phyloP scores from a whole-genome alignment of 2,888 invertebrate genomes.

The Dasypolia templi region DNA sequence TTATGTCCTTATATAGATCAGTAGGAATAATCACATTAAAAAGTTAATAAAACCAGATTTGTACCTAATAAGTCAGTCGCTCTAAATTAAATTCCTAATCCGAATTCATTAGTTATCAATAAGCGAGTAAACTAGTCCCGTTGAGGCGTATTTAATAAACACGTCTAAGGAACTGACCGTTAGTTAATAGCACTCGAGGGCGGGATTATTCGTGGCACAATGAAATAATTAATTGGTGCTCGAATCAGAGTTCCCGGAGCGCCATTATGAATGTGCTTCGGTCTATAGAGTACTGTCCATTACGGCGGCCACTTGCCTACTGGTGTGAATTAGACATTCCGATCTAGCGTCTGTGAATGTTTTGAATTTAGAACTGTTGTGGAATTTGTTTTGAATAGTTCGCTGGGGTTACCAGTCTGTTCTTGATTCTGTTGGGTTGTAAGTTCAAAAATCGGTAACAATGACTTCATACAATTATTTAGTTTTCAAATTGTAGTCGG shows the following conservation, averaged over 20 bases:
- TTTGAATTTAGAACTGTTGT: constrained; percentile 72
- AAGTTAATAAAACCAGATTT: constrained; percentile 28
- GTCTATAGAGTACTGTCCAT: constrained; percentile 81
- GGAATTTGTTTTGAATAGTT: constrained; percentile 61
- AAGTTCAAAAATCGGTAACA: background rate
- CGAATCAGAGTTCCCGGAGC: constrained; percentile 82
- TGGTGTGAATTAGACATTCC: constrained; percentile 81
- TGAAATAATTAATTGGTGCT: constrained; percentile 90
- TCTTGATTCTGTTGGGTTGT: constrained; percentile 21
- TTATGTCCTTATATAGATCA: constrained; percentile 39
- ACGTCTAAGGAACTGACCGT: constrained; percentile 88
- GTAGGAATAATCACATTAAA: constrained; percentile 40
- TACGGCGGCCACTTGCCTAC: constrained; percentile 82
- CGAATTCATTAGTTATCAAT: constrained; percentile 62
- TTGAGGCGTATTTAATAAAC: constrained; percentile 86
- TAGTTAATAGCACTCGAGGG: constrained; percentile 86
- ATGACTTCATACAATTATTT: background rate
- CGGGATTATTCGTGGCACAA: constrained; percentile 83
- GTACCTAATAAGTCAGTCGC: constrained; percentile 55
- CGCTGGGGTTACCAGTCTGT: constrained; percentile 9
- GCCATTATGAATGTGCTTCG: constrained; percentile 76
- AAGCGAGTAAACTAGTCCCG: constrained; percentile 73
- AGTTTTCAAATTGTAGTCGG: background rate
- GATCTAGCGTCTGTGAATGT: constrained; percentile 67
- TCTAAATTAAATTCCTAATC: constrained; percentile 59